A percentile compares a stretch with the other conserved stretches of the same genome.
Evolutionary conservation across 2,113 vertebrate genomes (phyloP).

Genomic region (Campylomormyrus numenius): DNA sequence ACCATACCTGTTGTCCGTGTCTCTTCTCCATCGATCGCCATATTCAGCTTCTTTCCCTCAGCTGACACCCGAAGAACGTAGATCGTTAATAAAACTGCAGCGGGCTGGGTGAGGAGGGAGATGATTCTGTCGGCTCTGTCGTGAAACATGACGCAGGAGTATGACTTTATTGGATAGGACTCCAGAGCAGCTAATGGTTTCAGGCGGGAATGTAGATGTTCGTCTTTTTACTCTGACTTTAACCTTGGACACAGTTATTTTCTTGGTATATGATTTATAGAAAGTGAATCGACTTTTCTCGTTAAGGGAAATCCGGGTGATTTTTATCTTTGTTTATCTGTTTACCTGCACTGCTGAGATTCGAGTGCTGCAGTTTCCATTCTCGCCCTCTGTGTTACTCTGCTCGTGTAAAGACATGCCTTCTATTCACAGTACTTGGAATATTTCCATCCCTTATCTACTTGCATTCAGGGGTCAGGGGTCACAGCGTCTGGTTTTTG

Average conservation of each 20-base stretch:
- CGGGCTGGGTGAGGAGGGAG: background rate
- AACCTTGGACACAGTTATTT: background rate
- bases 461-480: background rate
- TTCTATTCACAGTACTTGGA: background rate
- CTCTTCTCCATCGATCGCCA: background rate
- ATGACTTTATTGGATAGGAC: background rate
- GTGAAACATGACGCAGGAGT: background rate
- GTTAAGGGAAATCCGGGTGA: background rate
- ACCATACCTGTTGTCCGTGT: background rate
- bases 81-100: background rate
- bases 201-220: background rate
- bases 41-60: background rate
- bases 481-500: background rate
- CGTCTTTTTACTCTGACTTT: background rate
- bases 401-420: background rate
- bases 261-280: background rate
- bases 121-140: background rate
- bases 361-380: background rate
- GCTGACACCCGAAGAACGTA: background rate
- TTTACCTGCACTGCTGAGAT: background rate
- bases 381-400: background rate
- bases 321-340: background rate
- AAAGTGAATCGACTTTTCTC: background rate
- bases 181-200: background rate
- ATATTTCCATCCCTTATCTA: background rate